phyloP scores from a whole-genome alignment of 1,140 invertebrate genomes.

The Caerostris darwini region DNA sequence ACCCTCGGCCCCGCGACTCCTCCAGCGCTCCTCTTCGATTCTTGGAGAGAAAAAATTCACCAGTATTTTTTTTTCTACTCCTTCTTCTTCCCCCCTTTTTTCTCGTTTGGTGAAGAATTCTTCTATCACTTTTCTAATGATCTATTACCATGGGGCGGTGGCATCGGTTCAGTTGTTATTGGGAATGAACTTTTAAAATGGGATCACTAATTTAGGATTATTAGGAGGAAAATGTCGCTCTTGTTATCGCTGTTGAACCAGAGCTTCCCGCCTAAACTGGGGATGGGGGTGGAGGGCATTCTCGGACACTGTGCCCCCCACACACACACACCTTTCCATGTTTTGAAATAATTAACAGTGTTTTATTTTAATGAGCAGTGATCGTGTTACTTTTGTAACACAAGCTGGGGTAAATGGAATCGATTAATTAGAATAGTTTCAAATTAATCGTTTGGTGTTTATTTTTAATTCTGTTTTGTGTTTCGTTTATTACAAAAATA shows the following conservation, averaged over 20 bases:
- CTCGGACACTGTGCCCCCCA: not conserved
- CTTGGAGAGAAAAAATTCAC: not conserved
- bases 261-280: not conserved
- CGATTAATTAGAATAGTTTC: not conserved
- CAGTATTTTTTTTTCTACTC: not conserved
- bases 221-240: constrained; percentile 47
- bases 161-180: constrained; percentile 31
- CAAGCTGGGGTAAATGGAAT: not conserved
- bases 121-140: constrained; percentile 67
- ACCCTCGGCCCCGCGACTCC: not conserved
- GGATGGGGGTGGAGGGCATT: not conserved
- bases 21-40: not conserved
- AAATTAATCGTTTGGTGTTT: too few species aligned
- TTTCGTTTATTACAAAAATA: too few species aligned
- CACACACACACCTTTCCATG: not conserved
- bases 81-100: not conserved
- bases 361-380: not conserved
- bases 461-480: too few species aligned
- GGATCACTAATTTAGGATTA: constrained; percentile 69
- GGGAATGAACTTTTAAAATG: constrained; percentile 50
- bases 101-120: too few species aligned
- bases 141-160: constrained; percentile 53
- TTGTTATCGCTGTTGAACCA: constrained; percentile 35
- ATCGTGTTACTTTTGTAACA: not conserved
- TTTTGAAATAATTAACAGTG: constrained; percentile 10